Conservation (phyloP, 2,888 invertebrate species). For the Papilio elwesi region DNA sequence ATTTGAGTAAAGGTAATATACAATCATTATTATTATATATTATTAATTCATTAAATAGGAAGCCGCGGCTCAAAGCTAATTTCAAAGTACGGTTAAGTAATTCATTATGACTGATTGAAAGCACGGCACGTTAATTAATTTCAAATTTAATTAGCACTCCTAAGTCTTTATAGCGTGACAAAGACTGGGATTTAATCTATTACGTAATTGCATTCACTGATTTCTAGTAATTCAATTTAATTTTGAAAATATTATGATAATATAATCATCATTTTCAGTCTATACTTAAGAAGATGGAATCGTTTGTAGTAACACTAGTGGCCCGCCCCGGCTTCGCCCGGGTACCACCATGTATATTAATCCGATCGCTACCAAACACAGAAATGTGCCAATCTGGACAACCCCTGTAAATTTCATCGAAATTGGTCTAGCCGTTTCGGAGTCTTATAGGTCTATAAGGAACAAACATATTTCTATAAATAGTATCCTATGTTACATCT, state of each 20-base stretch:
- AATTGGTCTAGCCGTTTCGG: too few relatives aligned
- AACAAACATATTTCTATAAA: too few relatives aligned
- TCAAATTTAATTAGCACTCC: not conserved
- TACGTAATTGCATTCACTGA: not conserved
- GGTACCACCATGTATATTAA: too few relatives aligned
- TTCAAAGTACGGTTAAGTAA: not conserved
- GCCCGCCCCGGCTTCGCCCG: too few relatives aligned
- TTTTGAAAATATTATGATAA: not conserved
- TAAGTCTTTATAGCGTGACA: constrained; percentile 5
- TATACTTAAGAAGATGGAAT: too few relatives aligned
- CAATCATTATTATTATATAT: not conserved
- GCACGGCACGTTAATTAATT: not conserved
- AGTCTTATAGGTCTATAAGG: too few relatives aligned
- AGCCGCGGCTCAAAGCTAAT: constrained; percentile 6
- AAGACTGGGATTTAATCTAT: not conserved
- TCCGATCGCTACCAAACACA: too few relatives aligned
- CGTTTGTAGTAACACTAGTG: too few relatives aligned
- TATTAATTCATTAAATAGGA: not conserved
- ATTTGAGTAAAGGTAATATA: not conserved
- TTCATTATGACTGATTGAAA: constrained; percentile 6
- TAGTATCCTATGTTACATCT: too few relatives aligned
- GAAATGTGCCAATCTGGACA: too few relatives aligned
- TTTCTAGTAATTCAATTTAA: not conserved
- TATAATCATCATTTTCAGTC: too few relatives aligned
- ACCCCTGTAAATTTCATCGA: too few relatives aligned